Base-by-base conservation (phyloP, 2,888 invertebrate species). In the Phragmatobia fuliginosa region DNA sequence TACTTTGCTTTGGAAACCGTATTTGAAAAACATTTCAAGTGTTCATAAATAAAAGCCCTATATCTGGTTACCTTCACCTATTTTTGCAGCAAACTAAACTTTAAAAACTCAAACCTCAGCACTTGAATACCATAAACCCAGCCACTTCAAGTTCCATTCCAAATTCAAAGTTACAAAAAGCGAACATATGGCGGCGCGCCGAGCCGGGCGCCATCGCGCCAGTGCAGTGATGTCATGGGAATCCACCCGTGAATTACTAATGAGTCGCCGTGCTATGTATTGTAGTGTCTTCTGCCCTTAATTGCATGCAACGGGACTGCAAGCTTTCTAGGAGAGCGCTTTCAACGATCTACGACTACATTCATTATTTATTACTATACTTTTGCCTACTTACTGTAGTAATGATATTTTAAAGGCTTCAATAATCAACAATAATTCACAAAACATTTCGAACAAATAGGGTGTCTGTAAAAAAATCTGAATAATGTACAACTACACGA, bases 171-270 rank as follows among this genome's bases (percentile, higher is more conserved):
- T 64, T 65, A 78, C 75, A 80, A 81, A 75, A 73, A 78, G 72
- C 70, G 69, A 74, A 86, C 89, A 91, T 90, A 88, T 92, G 91
- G 89, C 84, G 91, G 76, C 89, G 81, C 88, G 82, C 85, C 82
- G 74, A 74, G 91, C 78, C 88, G 78, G 88, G 82, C 86, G 81
- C 83, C 85, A 84, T 73, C 83, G 91, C 90, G 91, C 92, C 92
- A 83, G 77, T 93, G 91, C 92, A 83, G 77, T 93, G 91, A 92
- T 91, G 92, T 92, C 90, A 92, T 85, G 85, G 88, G 90, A 89
- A 86, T 85, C 87, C 87, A 85, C 81, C 87, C 85, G 83, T 82
- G 81, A 82, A 82, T 86, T 80, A 81, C 82, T 78, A 81, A 84
- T 79, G 85, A 82, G 77, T 77, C 70, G 75, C 70, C 60, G 64